A percentile compares a stretch with the other conserved stretches of the same genome.
These are phyloP conservation scores for Glossophaga mutica DNA, from an alignment of 2,797 vertebrate species.

Conservation along the genomic window DNA sequence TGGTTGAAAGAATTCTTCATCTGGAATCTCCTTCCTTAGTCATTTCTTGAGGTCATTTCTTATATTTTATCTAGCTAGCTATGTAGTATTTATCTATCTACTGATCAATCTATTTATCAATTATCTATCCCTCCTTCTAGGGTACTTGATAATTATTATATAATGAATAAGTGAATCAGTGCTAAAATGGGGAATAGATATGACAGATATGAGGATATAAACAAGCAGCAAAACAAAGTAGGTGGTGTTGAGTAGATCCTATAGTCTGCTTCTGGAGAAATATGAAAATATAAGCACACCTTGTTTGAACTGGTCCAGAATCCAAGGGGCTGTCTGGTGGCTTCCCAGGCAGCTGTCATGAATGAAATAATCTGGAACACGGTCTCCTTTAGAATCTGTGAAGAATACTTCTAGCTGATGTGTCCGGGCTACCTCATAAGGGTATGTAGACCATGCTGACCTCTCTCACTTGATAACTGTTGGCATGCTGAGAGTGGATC, in stretches of 20 bases:
- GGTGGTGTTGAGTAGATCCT: background rate
- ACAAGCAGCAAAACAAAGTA: constrained; percentile 6
- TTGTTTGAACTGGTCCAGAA: constrained; percentile 9
- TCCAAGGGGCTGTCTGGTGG: background rate
- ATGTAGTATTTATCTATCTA: constrained; percentile 14
- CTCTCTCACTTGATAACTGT: background rate
- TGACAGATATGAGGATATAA: background rate
- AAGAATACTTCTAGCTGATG: background rate
- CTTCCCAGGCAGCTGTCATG: background rate
- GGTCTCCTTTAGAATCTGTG: background rate
- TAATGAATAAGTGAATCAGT: constrained; percentile 19
- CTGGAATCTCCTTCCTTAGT: background rate
- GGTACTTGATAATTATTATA: background rate
- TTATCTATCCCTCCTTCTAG: background rate
- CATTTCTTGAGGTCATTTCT: constrained; percentile 19
- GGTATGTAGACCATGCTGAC: background rate
- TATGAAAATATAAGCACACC: background rate
- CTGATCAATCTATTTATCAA: background rate
- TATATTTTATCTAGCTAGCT: background rate
- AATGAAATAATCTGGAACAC: background rate
- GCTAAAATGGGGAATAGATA: background rate
- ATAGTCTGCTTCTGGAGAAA: background rate
- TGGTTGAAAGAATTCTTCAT: background rate
- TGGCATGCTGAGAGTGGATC: background rate
- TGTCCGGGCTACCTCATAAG: background rate